Percentiles rank a stretch among this genome's conserved stretches.
These are phyloP conservation scores for Hystrix cristata DNA, from an alignment of 2,113 vertebrate species.

Conservation along the genomic window DNA sequence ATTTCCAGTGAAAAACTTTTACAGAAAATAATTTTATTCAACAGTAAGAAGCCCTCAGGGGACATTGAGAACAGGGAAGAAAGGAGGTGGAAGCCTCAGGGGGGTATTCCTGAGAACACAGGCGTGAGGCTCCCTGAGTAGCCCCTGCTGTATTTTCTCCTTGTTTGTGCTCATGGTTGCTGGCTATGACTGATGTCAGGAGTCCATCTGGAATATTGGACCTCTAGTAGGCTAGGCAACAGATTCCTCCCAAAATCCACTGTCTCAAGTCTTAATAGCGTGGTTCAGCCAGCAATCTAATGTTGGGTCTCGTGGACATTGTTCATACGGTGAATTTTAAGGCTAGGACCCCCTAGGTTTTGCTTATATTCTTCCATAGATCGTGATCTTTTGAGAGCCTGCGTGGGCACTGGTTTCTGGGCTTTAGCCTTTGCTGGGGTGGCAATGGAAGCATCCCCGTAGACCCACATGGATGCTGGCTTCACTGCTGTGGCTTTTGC, in stretches of 20 bases:
- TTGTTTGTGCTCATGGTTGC: neutral
- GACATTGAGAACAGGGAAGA: neutral
- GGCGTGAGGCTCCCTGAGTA: neutral
- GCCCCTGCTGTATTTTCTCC: neutral
- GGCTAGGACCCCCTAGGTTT: neutral
- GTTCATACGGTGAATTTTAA: neutral
- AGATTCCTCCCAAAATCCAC: neutral
- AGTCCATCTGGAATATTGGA: neutral
- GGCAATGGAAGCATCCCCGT: neutral
- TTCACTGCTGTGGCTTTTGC: neutral
- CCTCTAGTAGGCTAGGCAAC: too few relatives aligned
- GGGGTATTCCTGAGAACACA: neutral
- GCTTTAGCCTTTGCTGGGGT: slow-evolving; percentile 8
- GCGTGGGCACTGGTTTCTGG: slow-evolving; percentile 21
- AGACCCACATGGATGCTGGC: neutral
- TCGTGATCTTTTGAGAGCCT: slow-evolving; percentile 13
- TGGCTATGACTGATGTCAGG: neutral
- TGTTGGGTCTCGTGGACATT: neutral
- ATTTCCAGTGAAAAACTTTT: slow-evolving; percentile 26
- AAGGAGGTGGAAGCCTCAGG: neutral
- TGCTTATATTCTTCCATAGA: neutral
- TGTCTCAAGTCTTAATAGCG: neutral
- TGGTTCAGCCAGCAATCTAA: slow-evolving; percentile 44
- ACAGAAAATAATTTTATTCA: slow-evolving; percentile 58
- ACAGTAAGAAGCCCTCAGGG: neutral